Percentiles rank a stretch among this genome's conserved stretches.
Evolutionary conservation across 2,797 vertebrate species (phyloP).

Genomic region (Podarcis siculus): DNA sequence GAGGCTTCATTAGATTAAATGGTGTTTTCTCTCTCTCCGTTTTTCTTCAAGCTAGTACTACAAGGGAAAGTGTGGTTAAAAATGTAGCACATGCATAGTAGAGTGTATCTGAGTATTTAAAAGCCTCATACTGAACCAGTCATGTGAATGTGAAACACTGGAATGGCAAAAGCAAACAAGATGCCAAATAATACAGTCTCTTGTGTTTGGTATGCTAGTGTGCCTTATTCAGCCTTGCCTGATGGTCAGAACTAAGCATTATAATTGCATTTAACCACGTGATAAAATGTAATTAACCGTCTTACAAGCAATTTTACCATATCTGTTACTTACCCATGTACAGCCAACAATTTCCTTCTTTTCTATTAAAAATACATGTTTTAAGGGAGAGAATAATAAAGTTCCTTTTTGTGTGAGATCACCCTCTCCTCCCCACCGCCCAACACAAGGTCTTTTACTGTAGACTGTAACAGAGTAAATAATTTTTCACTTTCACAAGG

Average conservation of each 20-base stretch:
- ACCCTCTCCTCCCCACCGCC: neutral
- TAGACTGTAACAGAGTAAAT: constrained; percentile 44
- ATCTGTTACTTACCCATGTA: neutral
- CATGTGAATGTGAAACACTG: neutral
- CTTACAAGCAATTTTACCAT: neutral
- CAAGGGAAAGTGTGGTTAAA: neutral
- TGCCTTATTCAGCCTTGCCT: neutral
- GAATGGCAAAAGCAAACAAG: neutral
- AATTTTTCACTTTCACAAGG: constrained; percentile 45
- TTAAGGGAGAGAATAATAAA: constrained; percentile 14
- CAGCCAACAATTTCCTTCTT: neutral
- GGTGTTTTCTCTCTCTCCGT: neutral
- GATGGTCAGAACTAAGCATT: neutral
- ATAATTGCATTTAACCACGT: neutral
- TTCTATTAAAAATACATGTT: neutral
- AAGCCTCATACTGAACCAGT: neutral
- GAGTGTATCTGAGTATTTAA: neutral
- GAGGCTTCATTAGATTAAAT: neutral
- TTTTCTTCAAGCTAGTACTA: neutral
- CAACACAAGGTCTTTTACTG: constrained; percentile 67
- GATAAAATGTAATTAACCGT: neutral
- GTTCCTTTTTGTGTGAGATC: neutral
- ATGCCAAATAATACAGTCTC: neutral
- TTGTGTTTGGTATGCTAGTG: neutral
- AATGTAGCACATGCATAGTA: neutral